Conservation (phyloP, 1,140 invertebrate species). For the Atopsyche davidsoni region DNA sequence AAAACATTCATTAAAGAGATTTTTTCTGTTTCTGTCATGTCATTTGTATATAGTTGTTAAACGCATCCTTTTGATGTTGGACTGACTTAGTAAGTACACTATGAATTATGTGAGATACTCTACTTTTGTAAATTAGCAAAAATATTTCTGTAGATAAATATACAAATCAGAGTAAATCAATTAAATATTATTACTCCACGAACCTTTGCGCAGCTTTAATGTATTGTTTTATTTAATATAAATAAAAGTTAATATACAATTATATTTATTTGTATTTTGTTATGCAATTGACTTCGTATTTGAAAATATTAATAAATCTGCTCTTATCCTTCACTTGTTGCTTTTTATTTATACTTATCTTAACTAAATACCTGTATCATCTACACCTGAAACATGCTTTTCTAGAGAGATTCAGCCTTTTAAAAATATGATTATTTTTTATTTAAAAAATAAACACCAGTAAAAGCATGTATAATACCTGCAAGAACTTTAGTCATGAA, state of each 20-base stretch:
- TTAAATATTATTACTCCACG: background rate
- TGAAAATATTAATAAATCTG: too few relatives aligned
- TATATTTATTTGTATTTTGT: conserved; percentile 3
- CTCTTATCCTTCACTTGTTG: too few relatives aligned
- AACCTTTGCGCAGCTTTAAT: conserved; percentile 13
- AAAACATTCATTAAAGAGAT: conserved; percentile 11
- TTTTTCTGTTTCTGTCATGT: conserved; percentile 16
- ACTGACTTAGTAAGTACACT: conserved; percentile 27
- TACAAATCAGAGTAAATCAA: conserved; percentile 22
- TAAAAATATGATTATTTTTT: too few relatives aligned
- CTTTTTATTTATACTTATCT: too few relatives aligned
- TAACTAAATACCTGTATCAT: too few relatives aligned
- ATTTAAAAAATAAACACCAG: too few relatives aligned
- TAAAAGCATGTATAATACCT: too few relatives aligned
- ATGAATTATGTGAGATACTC: conserved; percentile 21
- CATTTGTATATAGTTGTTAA: conserved; percentile 25
- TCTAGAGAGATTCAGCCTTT: too few relatives aligned
- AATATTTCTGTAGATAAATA: conserved; percentile 30
- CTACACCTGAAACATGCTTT: too few relatives aligned
- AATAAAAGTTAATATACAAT: conserved; percentile 11
- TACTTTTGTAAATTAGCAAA: conserved; percentile 29
- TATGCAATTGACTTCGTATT: too few relatives aligned
- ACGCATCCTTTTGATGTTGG: conserved; percentile 27
- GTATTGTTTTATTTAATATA: conserved; percentile 6
- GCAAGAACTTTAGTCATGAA: too few relatives aligned